These are phyloP conservation scores for Hololepta plana DNA, from an alignment of 2,888 invertebrate species.

Conservation along the genomic window DNA sequence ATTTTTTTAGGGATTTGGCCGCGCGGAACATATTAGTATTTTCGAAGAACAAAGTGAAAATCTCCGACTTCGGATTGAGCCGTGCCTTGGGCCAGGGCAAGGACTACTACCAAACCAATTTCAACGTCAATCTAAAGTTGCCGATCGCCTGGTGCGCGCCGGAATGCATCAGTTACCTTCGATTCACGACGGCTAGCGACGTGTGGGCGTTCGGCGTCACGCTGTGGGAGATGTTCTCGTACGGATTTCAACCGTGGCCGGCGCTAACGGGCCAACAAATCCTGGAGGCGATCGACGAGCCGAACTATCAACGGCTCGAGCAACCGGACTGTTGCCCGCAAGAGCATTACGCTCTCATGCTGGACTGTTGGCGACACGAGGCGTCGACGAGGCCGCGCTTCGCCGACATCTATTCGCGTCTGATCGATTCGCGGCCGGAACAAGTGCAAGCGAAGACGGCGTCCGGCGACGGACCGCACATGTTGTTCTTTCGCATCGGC, in stretches of 20 bases:
- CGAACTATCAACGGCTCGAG: constrained; percentile 77
- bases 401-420: constrained; percentile 54
- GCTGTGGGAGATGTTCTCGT: constrained; percentile 99
- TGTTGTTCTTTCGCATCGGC: constrained; percentile 67
- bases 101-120: constrained; percentile 97
- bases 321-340: constrained; percentile 89
- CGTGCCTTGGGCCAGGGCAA: constrained; percentile 92
- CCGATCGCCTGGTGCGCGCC: constrained; percentile 99
- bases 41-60: constrained; percentile 90
- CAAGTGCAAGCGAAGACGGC: constrained; percentile 67
- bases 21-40: constrained; percentile 96
- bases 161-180: constrained; percentile 88
- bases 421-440: constrained; percentile 80
- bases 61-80: constrained; percentile 94
- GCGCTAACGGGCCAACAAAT: constrained; percentile 81
- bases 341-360: constrained; percentile 82
- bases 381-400: constrained; percentile 78
- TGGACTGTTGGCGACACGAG: constrained; percentile 93
- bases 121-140: constrained; percentile 89
- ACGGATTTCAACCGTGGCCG: constrained; percentile 97
- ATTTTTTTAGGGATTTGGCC: constrained; percentile 68
- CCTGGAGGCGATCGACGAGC: constrained; percentile 85
- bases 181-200: constrained; percentile 92
- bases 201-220: constrained; percentile 96
- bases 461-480: constrained; percentile 35